Percentiles rank a stretch among this genome's conserved stretches.
These are phyloP conservation scores for Fregetta grallaria DNA, from an alignment of 2,113 vertebrate genomes.

Conservation along the genomic window DNA sequence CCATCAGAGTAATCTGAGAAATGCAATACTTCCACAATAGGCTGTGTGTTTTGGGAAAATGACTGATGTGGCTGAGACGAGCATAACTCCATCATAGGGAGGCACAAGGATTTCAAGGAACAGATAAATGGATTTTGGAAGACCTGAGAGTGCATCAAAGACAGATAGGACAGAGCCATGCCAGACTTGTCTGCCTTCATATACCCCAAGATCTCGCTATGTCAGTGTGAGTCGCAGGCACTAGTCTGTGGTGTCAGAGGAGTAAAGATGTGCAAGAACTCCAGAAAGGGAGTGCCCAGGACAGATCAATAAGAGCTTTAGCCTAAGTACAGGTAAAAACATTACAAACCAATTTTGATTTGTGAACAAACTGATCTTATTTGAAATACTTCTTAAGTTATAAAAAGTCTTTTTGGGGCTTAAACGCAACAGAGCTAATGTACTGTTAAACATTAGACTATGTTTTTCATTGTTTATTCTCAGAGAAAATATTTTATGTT, in stretches of 20 bases:
- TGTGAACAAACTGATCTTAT: neutral
- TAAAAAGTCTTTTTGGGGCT: neutral
- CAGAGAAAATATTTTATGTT: neutral
- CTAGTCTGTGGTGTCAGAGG: neutral
- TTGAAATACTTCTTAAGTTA: neutral
- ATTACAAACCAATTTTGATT: neutral
- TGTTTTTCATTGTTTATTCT: neutral
- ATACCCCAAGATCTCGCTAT: neutral
- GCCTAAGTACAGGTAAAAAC: neutral
- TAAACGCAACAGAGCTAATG: neutral
- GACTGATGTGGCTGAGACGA: neutral
- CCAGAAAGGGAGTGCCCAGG: neutral
- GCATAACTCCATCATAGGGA: neutral
- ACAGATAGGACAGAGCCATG: neutral
- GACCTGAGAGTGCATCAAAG: neutral
- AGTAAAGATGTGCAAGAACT: neutral
- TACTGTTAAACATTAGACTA: neutral
- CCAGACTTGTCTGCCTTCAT: neutral
- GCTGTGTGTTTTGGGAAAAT: neutral
- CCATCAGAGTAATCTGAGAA: neutral
- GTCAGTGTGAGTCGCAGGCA: neutral
- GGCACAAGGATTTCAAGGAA: neutral
- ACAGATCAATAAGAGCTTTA: neutral
- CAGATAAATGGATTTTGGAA: neutral
- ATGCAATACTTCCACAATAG: neutral